A percentile compares a stretch with the other conserved stretches of the same genome.
Conservation (phyloP, 2,797 vertebrate species). For the Anguilla marmorata region DNA sequence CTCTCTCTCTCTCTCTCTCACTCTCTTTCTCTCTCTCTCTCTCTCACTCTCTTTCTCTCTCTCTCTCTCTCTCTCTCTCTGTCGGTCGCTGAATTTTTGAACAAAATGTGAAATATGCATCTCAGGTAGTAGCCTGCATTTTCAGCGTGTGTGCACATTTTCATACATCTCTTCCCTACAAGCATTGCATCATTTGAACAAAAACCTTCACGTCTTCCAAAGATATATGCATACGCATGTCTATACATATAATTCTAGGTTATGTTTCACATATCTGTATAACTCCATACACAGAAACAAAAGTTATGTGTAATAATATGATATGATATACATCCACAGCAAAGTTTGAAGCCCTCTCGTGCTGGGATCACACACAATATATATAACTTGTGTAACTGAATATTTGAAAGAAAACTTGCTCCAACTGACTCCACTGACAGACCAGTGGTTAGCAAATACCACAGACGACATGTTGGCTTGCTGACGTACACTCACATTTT, state of each 20-base stretch:
- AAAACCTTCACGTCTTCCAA: slow-evolving; percentile 8
- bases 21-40: background rate
- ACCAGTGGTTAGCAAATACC: slow-evolving; percentile 47
- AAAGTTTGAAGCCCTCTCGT: slow-evolving; percentile 31
- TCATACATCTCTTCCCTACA: slow-evolving; percentile 30
- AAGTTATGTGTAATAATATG: slow-evolving; percentile 30
- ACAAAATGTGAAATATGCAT: slow-evolving; percentile 67
- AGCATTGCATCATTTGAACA: slow-evolving; percentile 8
- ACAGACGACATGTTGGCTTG: slow-evolving; percentile 42
- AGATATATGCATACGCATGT: background rate
- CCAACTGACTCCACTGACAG: slow-evolving; percentile 40
- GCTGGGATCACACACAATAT: slow-evolving; percentile 32
- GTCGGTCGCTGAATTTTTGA: slow-evolving; percentile 52
- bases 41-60: background rate
- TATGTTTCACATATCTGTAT: slow-evolving; percentile 9
- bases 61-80: slow-evolving; percentile 26
- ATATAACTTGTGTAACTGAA: slow-evolving; percentile 43
- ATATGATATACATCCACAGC: slow-evolving; percentile 15
- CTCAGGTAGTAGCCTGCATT: slow-evolving; percentile 63
- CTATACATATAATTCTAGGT: background rate
- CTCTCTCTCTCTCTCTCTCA: background rate
- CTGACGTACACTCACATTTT: slow-evolving; percentile 28
- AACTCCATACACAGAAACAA: background rate
- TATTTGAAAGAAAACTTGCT: slow-evolving; percentile 34
- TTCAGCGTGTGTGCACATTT: slow-evolving; percentile 35